These are phyloP conservation scores for Dynastes tityus DNA, from an alignment of 2,888 invertebrate genomes.

Conservation along the genomic window DNA sequence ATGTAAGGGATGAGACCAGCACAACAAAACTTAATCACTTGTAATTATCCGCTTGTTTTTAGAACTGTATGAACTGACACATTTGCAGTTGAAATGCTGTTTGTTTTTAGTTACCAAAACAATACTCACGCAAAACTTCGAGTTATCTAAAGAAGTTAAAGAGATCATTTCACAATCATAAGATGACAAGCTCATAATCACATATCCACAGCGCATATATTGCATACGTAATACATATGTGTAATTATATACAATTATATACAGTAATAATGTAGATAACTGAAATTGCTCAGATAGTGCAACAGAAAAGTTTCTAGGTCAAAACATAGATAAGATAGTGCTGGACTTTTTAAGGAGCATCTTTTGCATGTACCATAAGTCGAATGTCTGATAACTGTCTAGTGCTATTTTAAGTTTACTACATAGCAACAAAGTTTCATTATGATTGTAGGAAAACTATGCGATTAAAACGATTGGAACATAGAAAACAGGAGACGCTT, in stretches of 20 bases:
- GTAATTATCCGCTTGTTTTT: no score
- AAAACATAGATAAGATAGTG: slow-evolving; percentile 25
- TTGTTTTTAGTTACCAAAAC: no score
- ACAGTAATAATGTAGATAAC: slow-evolving; percentile 22
- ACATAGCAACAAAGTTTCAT: slow-evolving; percentile 35
- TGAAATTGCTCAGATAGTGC: slow-evolving; percentile 4
- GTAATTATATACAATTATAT: slow-evolving; percentile 2
- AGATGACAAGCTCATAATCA: not conserved
- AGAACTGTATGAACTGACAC: no score
- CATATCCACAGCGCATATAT: no score
- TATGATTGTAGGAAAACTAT: not conserved
- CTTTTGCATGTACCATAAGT: not conserved
- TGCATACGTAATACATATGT: not conserved
- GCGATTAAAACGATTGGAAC: no score
- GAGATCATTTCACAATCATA: not conserved
- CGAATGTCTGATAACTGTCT: slow-evolving; percentile 28
- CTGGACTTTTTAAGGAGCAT: not conserved
- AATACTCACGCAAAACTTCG: no score
- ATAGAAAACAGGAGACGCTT: no score
- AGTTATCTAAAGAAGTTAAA: no score
- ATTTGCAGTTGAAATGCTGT: no score
- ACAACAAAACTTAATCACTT: no score
- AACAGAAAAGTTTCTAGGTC: slow-evolving; percentile 35
- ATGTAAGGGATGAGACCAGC: no score
- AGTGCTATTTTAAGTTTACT: slow-evolving; percentile 17